Percentiles rank a stretch among this genome's conserved stretches.
phyloP scores from a whole-genome alignment of 2,888 invertebrate genomes.

The Phengaris arion region DNA sequence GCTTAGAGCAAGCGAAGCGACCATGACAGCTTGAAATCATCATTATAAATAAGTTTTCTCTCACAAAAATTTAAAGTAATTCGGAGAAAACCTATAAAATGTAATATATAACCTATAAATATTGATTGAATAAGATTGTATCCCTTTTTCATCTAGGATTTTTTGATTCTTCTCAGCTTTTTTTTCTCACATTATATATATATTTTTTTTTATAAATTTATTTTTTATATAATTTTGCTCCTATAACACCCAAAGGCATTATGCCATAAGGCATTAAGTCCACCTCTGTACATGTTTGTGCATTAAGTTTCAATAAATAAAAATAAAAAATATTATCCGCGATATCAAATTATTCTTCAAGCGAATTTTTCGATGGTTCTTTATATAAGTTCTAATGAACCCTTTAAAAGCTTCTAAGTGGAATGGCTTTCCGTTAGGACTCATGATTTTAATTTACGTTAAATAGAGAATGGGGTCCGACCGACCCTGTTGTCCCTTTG shows the following conservation, averaged over 20 bases:
- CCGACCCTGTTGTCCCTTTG: conserved; percentile 32
- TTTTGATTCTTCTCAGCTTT: too few relatives aligned
- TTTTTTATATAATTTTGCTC: too few relatives aligned
- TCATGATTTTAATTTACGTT: conserved; percentile 39
- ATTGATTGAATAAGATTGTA: too few relatives aligned
- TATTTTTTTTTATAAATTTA: too few relatives aligned
- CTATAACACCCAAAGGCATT: too few relatives aligned
- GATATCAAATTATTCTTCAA: conserved; percentile 34
- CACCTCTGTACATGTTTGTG: too few relatives aligned
- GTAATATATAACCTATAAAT: too few relatives aligned
- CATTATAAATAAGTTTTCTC: neutral
- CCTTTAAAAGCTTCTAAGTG: conserved; percentile 41
- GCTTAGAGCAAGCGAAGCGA: too few relatives aligned
- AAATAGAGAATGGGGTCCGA: conserved; percentile 34
- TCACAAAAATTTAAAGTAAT: neutral
- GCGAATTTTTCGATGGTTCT: conserved; percentile 35
- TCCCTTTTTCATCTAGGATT: too few relatives aligned
- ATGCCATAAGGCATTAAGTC: too few relatives aligned
- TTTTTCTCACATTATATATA: too few relatives aligned
- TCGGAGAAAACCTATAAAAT: neutral
- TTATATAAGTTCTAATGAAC: conserved; percentile 41
- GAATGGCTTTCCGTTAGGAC: conserved; percentile 37
- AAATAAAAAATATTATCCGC: neutral
- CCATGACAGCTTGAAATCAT: neutral
- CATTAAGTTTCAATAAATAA: too few relatives aligned